Evolutionary conservation across 2,888 invertebrate genomes (phyloP).

Genomic region (Sesia apiformis): DNA sequence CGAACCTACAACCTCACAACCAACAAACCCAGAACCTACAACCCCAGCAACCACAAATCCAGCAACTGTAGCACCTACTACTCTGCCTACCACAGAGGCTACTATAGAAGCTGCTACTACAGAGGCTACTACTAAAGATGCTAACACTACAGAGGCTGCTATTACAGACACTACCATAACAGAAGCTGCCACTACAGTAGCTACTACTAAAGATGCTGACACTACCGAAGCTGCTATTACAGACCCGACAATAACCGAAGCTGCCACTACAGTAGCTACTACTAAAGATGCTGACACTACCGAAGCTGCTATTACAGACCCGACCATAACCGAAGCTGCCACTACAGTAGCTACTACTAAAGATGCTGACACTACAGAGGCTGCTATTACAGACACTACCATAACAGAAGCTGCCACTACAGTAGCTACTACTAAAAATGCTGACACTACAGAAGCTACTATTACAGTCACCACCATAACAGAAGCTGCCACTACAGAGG

Average conservation of each 20-base stretch:
- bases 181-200: conserved; percentile 4
- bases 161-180: conserved; percentile 14
- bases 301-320: too few relatives aligned
- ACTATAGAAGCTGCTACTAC: not conserved
- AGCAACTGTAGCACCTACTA: not conserved
- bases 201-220: conserved; percentile 4
- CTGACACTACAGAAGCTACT: conserved; percentile 2
- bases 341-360: conserved; percentile 3
- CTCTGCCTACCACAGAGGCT: conserved; percentile 1
- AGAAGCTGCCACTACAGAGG: conserved; percentile 3
- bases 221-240: conserved; percentile 5
- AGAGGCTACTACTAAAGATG: conserved; percentile 2
- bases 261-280: conserved; percentile 1
- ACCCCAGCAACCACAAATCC: not conserved
- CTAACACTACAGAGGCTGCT: conserved; percentile 8
- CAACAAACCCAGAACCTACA: conserved; percentile 1
- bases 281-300: conserved; percentile 5
- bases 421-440: conserved; percentile 3
- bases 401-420: conserved; percentile 4
- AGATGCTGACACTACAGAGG: conserved; percentile 6
- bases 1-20: too few relatives aligned
- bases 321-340: not conserved
- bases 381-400: conserved; percentile 15
- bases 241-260: conserved; percentile 1
- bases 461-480: conserved; percentile 5